Base-by-base conservation (phyloP, 2,113 vertebrate species). In the Oceanodroma tethys region DNA sequence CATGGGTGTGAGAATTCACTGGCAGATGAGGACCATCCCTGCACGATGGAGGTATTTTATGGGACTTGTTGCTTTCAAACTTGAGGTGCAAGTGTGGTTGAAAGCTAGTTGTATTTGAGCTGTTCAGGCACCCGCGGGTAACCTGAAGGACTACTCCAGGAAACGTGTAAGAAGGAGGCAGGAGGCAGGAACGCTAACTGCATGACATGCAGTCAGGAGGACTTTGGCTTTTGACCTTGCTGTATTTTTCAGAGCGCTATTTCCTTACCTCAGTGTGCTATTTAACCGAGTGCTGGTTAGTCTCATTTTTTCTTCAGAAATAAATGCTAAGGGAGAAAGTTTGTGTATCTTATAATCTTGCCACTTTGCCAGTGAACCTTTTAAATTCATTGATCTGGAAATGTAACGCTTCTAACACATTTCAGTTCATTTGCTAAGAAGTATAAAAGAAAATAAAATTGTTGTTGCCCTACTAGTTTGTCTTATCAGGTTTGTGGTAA, bases 221-320 rank as follows among this genome's bases (percentile, higher is more conserved):
- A 95, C 96, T 97, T 97, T 74, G 79, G 56, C 75, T 86, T 97
- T 76, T 96, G 93, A 92, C 82, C 90, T 93, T 86, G 72, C 74
- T 78, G 26, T 88, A 15, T 53, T 73, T 92, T 42, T 43, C 47
- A 74, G 62, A 40, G 62, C 12, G 21, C 59, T 50, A 10, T 81
- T 92, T 86, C 71, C 45, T 90, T 70, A 38, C 48, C 11, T 27
- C 5, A 0, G 7, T 32, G 25, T 62, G 78, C 67, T 90, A 8
- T 66, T 58, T 32, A 80, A 80, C 75, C 13, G 10, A n/a, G n/a
- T 42, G 32, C 55, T 66, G 29, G 10, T 76, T 55, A 65, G 50
- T 76, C 63, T 90, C 29, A 7, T n/a, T 85, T 82, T 91, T 65
- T 18, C 30, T 81, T 88, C 29, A 60, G 58, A 75, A 96, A 67